These are phyloP conservation scores for Protonibea diacanthus DNA, from an alignment of 2,797 vertebrate genomes.

Conservation along the genomic window DNA sequence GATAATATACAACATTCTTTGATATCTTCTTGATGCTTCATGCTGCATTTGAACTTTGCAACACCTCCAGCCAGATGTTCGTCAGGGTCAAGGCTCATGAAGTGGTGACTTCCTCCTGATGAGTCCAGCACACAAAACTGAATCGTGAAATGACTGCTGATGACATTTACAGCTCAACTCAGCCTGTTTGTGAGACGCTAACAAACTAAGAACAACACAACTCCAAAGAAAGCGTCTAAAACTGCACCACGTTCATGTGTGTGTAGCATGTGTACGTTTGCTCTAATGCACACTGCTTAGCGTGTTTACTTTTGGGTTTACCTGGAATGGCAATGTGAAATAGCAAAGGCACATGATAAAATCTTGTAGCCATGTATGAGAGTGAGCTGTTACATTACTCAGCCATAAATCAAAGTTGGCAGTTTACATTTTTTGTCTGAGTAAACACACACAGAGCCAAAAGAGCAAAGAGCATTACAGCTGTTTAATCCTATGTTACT, in stretches of 20 bases:
- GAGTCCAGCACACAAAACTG: slow-evolving; percentile 54
- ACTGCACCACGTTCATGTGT: not conserved
- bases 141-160: slow-evolving; percentile 51
- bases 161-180: slow-evolving; percentile 69
- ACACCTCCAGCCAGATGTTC: slow-evolving; percentile 17
- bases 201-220: slow-evolving; percentile 18
- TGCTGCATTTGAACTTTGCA: not conserved
- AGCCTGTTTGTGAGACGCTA: slow-evolving; percentile 56
- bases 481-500: not conserved
- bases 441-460: not conserved
- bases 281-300: not conserved
- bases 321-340: not conserved
- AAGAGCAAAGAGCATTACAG: not conserved
- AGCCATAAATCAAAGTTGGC: not conserved
- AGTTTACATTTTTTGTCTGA: not conserved
- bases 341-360: not conserved
- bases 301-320: slow-evolving; percentile 4
- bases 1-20: not conserved
- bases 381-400: not conserved
- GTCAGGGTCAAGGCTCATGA: not conserved
- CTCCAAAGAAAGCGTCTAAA: not conserved
- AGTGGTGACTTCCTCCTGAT: slow-evolving; percentile 57
- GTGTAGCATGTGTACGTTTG: not conserved
- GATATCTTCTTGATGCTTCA: not conserved
- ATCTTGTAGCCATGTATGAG: slow-evolving; percentile 2